Evolutionary conservation across 2,888 invertebrate genomes (phyloP), one percentile per base, ranked within the genome.

Genomic region (Pheosia tremula): DNA sequence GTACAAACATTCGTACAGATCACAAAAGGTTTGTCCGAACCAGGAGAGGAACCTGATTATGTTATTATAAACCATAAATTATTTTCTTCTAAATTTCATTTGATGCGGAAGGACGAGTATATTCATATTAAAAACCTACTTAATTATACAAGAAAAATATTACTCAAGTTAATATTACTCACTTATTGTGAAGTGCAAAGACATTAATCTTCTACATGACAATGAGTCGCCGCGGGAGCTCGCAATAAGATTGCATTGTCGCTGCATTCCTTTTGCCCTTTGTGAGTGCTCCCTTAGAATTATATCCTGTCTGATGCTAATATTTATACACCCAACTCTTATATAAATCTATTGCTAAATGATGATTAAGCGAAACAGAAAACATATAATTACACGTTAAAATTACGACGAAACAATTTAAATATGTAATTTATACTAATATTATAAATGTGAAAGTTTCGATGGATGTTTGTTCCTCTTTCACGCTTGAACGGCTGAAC

Each of bases 181-280:
- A 62, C 39, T 68, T 68, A 67, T 59, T 69, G 67, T 66, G 56
- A 62, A 75, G 68, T 76, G 74, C 70, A 77, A 74, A 80, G 79
- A 72, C 85, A 87, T 87, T 87, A 87, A 88, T 88, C 86, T 86
- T 86, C 84, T 77, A 79, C 81, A 83, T 84, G 80, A 86, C 84
- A 86, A 87, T 84, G 84, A 76, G 74, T 65, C 65, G 67, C 66
- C 74, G 60, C 64, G 66, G 69, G 69, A 55, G 65, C 62, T 74
- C 72, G 77, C 80, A 80, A 83, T 85, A 82, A 81, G 81, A 80
- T 74, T 77, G 74, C 71, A 71, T 62, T 72, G 77, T 72, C 24
- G 24, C 24, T 24, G 24, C 73, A 53, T 55, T 56, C 56, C 58
- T 41, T 37, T 37, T 56, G 24, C 45, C 56, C 24, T 64, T 67